Percentiles rank a stretch among this genome's conserved stretches.
Conservation (phyloP, 2,888 invertebrate genomes). For the Aspidiotus destructor region DNA sequence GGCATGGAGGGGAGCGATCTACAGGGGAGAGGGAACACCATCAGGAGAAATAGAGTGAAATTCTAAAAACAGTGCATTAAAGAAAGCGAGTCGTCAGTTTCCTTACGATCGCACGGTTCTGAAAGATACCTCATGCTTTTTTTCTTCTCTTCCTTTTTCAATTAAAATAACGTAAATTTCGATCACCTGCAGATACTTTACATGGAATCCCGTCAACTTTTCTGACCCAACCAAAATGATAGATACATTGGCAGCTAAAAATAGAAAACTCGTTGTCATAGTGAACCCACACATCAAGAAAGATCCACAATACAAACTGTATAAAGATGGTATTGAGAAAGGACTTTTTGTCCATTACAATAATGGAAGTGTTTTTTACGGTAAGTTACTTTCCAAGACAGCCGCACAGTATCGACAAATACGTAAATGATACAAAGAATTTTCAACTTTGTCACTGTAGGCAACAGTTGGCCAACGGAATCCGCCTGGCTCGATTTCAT, state of each 20-base stretch:
- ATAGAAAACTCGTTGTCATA: conserved; percentile 86
- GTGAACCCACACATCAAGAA: conserved; percentile 97
- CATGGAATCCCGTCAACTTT: conserved; percentile 91
- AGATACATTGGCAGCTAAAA: conserved; percentile 75
- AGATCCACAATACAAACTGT: conserved; percentile 77
- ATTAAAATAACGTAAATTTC: background rate
- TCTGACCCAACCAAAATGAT: conserved; percentile 79
- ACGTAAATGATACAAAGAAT: background rate
- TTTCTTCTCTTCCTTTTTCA: too few relatives aligned
- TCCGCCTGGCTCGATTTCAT: conserved; percentile 92
- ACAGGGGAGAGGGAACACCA: too few relatives aligned
- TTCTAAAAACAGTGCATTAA: too few relatives aligned
- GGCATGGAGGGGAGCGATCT: too few relatives aligned
- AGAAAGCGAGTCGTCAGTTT: too few relatives aligned
- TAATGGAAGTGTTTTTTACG: conserved; percentile 89
- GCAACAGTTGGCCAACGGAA: conserved; percentile 95
- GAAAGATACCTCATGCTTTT: too few relatives aligned
- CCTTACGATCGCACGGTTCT: too few relatives aligned
- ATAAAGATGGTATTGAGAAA: conserved; percentile 75
- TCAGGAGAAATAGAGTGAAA: too few relatives aligned
- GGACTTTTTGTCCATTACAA: conserved; percentile 83
- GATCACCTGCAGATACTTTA: conserved; percentile 64
- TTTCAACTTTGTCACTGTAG: background rate
- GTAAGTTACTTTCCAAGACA: conserved; percentile 52
- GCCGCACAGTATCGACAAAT: background rate